A percentile compares a stretch with the other conserved stretches of the same genome.
These are phyloP conservation scores for Polypedilum vanderplanki DNA, from an alignment of 1,140 invertebrate genomes.

Conservation along the genomic window DNA sequence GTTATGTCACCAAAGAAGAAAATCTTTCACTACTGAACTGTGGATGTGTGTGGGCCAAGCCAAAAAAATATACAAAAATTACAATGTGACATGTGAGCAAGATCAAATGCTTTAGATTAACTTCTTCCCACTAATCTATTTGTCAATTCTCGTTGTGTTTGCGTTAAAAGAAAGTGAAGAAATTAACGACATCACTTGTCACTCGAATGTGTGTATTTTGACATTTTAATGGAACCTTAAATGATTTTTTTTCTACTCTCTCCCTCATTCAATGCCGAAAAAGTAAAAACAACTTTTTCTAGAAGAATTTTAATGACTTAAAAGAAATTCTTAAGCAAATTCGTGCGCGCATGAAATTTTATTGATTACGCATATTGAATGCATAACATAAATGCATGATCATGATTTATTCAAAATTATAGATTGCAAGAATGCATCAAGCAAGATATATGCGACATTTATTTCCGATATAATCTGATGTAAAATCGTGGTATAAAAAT, in stretches of 20 bases:
- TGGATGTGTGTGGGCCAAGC: not conserved
- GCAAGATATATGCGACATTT: not conserved
- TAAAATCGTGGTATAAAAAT: too few species aligned
- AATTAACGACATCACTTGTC: conserved; percentile 17
- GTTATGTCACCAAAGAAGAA: not conserved
- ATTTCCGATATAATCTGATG: not conserved
- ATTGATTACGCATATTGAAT: not conserved
- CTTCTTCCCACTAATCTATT: conserved; percentile 9
- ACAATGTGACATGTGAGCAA: conserved; percentile 10
- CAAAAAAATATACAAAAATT: not conserved
- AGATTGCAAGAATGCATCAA: not conserved
- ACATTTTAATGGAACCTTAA: conserved; percentile 14
- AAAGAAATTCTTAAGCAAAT: too few species aligned
- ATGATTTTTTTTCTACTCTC: not conserved
- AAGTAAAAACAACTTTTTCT: too few species aligned
- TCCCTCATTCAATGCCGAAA: too few species aligned
- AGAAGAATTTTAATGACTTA: too few species aligned
- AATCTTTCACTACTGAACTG: not conserved
- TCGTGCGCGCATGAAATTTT: too few species aligned
- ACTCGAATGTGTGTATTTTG: not conserved
- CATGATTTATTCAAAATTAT: not conserved
- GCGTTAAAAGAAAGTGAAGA: not conserved
- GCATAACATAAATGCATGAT: not conserved
- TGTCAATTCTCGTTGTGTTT: not conserved
- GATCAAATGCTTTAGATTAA: not conserved